Evolutionary conservation across 2,888 invertebrate species (phyloP).

Genomic region (Erebia palarica): DNA sequence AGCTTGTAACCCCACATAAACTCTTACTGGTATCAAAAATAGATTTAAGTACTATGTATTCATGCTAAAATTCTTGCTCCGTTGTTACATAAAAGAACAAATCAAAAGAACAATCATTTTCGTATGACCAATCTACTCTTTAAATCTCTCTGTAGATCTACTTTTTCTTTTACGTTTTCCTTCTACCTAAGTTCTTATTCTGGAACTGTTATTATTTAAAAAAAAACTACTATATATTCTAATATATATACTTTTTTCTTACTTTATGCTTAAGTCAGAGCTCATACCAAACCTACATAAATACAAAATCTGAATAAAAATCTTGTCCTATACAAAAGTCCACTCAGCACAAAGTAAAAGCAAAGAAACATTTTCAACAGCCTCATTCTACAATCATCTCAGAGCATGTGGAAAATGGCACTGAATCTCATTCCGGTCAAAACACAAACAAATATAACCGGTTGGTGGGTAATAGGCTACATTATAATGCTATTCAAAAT

Average conservation of each 20-base stretch:
- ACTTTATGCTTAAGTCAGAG: neutral
- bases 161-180: too few species aligned
- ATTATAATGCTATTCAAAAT: constrained; percentile 70
- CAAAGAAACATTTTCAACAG: neutral
- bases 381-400: neutral
- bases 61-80: too few species aligned
- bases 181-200: too few species aligned
- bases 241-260: neutral
- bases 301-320: neutral
- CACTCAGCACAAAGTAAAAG: neutral
- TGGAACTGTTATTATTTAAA: too few species aligned
- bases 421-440: constrained; percentile 30
- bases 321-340: neutral
- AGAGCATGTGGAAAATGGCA: constrained; percentile 15
- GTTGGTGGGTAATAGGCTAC: constrained; percentile 65
- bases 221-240: too few species aligned
- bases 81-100: too few species aligned
- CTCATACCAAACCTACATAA: neutral
- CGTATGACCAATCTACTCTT: too few species aligned
- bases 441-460: constrained; percentile 29
- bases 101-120: too few species aligned
- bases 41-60: too few species aligned
- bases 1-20: too few species aligned
- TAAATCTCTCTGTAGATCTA: too few species aligned
- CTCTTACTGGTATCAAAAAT: too few species aligned